Percentiles rank a stretch among this genome's conserved stretches.
Conservation (phyloP, 2,113 vertebrate species). For the Pelecanus crispus region DNA sequence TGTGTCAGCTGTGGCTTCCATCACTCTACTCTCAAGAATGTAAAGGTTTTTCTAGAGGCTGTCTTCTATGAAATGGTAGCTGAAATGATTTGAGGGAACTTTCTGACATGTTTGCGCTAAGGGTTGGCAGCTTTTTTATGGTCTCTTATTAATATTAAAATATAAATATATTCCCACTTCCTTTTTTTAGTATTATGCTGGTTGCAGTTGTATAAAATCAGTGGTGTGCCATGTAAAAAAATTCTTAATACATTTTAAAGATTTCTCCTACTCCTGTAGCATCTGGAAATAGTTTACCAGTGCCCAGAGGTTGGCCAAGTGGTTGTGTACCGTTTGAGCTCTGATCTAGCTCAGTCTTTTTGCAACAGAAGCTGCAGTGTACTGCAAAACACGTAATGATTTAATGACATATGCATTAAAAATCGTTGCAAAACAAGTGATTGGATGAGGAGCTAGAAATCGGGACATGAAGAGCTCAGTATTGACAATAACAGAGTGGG, state of each 20-base stretch:
- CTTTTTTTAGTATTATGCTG: not conserved
- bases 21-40: not conserved
- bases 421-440: not conserved
- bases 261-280: not conserved
- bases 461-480: rapidly evolving
- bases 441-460: not conserved
- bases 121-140: not conserved
- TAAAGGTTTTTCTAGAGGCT: not conserved
- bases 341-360: not conserved
- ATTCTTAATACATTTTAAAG: not conserved
- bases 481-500: not conserved
- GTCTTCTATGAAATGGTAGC: not conserved
- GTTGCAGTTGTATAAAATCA: not conserved
- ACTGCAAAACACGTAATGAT: not conserved
- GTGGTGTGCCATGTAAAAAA: not conserved
- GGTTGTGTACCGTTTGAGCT: not conserved
- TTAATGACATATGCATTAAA: not conserved
- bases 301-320: not conserved
- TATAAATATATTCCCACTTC: not conserved
- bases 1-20: not conserved
- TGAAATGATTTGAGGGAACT: not conserved
- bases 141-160: not conserved
- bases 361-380: not conserved
- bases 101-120: not conserved
- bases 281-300: not conserved